These are phyloP conservation scores for Odontesthes bonariensis DNA, from an alignment of 2,113 vertebrate genomes.

Conservation along the genomic window DNA sequence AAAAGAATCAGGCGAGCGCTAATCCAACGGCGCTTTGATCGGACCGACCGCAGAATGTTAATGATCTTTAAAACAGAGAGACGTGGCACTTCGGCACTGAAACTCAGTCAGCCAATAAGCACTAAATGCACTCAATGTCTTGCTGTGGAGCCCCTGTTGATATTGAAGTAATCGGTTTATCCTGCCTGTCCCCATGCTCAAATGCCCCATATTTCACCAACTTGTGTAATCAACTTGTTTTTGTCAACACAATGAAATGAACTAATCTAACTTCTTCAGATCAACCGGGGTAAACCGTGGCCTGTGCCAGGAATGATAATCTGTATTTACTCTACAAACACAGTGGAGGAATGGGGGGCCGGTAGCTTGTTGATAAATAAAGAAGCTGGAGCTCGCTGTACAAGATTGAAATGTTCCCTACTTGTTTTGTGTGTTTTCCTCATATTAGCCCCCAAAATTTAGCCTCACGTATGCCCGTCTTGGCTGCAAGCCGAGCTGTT, in stretches of 20 bases:
- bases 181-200: neutral
- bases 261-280: constrained; percentile 29
- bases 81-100: neutral
- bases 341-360: neutral
- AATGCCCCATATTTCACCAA: constrained; percentile 35
- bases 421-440: neutral
- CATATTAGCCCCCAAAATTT: neutral
- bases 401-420: constrained; percentile 29
- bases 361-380: constrained; percentile 54
- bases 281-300: constrained; percentile 7
- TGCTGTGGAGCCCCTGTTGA: neutral
- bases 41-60: neutral
- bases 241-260: constrained; percentile 40
- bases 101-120: constrained; percentile 1
- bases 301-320: constrained; percentile 47
- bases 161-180: constrained; percentile 14
- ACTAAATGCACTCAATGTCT: constrained; percentile 1
- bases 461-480: neutral
- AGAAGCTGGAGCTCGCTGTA: constrained; percentile 9
- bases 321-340: constrained; percentile 45
- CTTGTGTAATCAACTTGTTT: constrained; percentile 36
- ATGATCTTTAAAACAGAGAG: neutral
- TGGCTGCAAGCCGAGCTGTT: neutral
- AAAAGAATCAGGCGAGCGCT: too few relatives aligned
- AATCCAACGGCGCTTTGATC: too few relatives aligned